Evolutionary conservation across 2,797 vertebrate species (phyloP).

Genomic region (Microchirus variegatus): DNA sequence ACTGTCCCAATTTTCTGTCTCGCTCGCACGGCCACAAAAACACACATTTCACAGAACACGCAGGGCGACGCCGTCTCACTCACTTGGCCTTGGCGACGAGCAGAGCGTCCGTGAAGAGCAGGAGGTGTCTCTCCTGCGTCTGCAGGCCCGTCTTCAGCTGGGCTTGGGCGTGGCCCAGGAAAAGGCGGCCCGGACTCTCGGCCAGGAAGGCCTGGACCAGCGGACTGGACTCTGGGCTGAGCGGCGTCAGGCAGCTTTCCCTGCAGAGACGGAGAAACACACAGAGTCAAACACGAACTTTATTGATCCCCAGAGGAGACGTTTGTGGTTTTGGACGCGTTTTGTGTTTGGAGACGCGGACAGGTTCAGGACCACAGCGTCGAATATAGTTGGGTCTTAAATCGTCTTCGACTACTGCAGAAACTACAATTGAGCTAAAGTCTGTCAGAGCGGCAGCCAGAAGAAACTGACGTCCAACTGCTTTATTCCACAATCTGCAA

Average conservation of each 20-base stretch:
- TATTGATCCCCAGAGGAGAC: constrained; percentile 5
- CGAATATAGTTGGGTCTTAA: not conserved
- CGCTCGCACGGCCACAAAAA: constrained; percentile 21
- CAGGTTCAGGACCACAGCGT: constrained; percentile 1
- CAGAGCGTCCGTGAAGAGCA: constrained; percentile 91
- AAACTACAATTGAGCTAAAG: constrained; percentile 1
- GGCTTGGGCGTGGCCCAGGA: constrained; percentile 86
- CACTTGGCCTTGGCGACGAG: constrained; percentile 95
- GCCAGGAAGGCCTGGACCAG: constrained; percentile 89
- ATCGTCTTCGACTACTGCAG: constrained; percentile 1
- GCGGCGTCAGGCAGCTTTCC: constrained; percentile 86
- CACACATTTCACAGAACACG: constrained; percentile 17
- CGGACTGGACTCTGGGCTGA: constrained; percentile 87
- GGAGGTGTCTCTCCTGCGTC: constrained; percentile 92
- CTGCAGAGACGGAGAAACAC: constrained; percentile 69
- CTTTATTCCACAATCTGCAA: not conserved
- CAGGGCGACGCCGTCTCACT: constrained; percentile 52
- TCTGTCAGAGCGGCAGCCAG: not conserved
- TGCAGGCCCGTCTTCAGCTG: constrained; percentile 93
- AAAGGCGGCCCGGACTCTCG: constrained; percentile 77
- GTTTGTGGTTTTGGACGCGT: not conserved
- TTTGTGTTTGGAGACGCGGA: constrained; percentile 7
- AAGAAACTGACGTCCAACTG: not conserved
- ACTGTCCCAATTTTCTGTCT: constrained; percentile 12
- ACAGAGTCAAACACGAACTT: constrained; percentile 17